Evolutionary conservation across 2,113 vertebrate species (phyloP), one percentile per base, ranked within the genome.

Genomic region (Neotoma lepida): DNA sequence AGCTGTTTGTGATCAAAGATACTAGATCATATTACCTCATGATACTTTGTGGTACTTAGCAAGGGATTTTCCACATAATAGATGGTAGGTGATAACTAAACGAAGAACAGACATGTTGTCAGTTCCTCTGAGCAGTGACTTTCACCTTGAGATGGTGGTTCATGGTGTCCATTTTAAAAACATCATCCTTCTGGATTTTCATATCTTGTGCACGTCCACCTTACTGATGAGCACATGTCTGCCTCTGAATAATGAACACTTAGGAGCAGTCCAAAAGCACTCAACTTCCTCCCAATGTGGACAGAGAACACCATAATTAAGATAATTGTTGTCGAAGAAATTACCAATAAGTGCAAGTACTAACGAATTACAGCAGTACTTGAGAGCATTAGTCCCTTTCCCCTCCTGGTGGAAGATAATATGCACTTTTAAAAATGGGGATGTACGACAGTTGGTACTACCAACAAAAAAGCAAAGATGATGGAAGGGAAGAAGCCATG

Each of bases 161-260:
- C 12, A 15, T 44, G 44, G 28, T 28, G 7, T 1, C 35, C 30
- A n/a, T 74, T 74, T 78, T 56, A 58, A 82, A 76, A 51, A 28
- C 26, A 80, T 28, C 28, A n/a, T 44, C 39, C 24, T n/a, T 28
- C 24, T 35, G 35, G 26, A 33, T n/a, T 44, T 71, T 41, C 12
- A 2, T 13, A n/a, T 78, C 46, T 77, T 51, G 0, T 14, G 4
- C 1, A 1, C 24, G 4, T 14, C 44, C 7, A 24, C 1, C 0
- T 85, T 54, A 77, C 49, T 10, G 39, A 35, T 70, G 30, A 66
- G 39, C 6, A 13, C 10, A 58, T 2, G 12, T 44, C n/a, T 71
- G 61, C 26, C 39, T 20, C 12, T 76, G 80, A 76, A 44, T 74
- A 86, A 80, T 71, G n/a, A 64, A 64, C 15, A 2, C 30, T 92